phyloP scores from a whole-genome alignment of 53 echinoderm and acorn worm species.

The Paracentrotus lividus region DNA sequence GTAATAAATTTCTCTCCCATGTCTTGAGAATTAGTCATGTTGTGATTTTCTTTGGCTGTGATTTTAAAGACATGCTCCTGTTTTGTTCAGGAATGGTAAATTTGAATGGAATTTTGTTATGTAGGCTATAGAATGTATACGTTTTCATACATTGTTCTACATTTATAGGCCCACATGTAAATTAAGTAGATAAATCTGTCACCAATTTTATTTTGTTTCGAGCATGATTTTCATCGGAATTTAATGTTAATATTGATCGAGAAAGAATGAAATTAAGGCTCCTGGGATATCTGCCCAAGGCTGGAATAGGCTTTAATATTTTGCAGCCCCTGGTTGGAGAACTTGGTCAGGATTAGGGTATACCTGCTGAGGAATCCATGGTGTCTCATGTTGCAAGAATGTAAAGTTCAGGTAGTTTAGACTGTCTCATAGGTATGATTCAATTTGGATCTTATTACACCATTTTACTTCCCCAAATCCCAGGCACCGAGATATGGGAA shows the following conservation, averaged over 20 bases:
- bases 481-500: neutral
- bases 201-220: too few relatives aligned
- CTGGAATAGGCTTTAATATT: neutral
- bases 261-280: too few relatives aligned
- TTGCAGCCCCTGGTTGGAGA: neutral
- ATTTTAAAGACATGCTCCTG: too few relatives aligned
- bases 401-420: neutral
- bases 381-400: constrained; percentile 13
- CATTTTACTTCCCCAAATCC: neutral
- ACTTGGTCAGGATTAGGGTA: neutral
- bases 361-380: neutral
- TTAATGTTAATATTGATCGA: too few relatives aligned
- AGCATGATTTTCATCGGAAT: too few relatives aligned
- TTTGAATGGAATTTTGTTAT: too few relatives aligned
- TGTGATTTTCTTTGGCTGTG: constrained; percentile 18
- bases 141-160: too few relatives aligned
- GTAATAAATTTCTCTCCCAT: constrained; percentile 7
- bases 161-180: too few relatives aligned
- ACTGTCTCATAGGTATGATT: neutral
- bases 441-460: neutral
- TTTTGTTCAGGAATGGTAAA: too few relatives aligned
- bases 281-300: too few relatives aligned
- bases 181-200: too few relatives aligned
- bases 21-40: neutral
- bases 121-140: too few relatives aligned